Base-by-base conservation (phyloP, 2,888 invertebrate species). In the Ornithoptera priamus region DNA sequence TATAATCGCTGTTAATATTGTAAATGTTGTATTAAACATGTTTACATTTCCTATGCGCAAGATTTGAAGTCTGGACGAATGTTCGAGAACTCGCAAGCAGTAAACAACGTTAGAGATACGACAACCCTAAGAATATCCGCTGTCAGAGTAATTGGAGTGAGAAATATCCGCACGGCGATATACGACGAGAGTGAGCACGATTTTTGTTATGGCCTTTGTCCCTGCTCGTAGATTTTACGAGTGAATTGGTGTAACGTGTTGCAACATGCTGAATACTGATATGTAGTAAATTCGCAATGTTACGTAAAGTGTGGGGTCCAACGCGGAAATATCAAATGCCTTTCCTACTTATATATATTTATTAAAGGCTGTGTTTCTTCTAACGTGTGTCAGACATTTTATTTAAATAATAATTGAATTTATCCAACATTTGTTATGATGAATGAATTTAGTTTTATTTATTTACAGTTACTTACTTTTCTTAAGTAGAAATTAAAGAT, bases 71-170 rank as follows among this genome's bases (percentile, higher is more conserved):
- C 8, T 24, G 42, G 8, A 58, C 20, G 57, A 58, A 30, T 30
- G 18, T 68, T n/a, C n/a, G 24, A 56, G 60, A 65, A 65, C 56
- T 56, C 39, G 30, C 22, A 60, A 57, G 8, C 15, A 56, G 60
- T 30, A 64, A 60, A 58, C 46, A 20, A 53, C 50, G 62, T 18
- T 46, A 61, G 67, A 42, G 66, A 22, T 30, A 62, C 68, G 36
- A n/a, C 79, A 81, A 72, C 84, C 85, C 83, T 85, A 75, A 65
- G 72, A 73, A 81, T 77, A 80, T 80, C 74, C 76, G 73, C 69
- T 69, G 73, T 53, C 69, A 74, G 75, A 81, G 81, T 82, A 85
- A 87, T 85, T 85, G 83, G 80, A 83, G 81, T 83, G 77, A 82
- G 77, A 81, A 81, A 83, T 81, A 82, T 82, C 78, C 77, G 75